Evolutionary conservation across 2,797 vertebrate genomes (phyloP), one percentile per base, ranked within the genome.

Genomic region (Lycodopsis pacificus): DNA sequence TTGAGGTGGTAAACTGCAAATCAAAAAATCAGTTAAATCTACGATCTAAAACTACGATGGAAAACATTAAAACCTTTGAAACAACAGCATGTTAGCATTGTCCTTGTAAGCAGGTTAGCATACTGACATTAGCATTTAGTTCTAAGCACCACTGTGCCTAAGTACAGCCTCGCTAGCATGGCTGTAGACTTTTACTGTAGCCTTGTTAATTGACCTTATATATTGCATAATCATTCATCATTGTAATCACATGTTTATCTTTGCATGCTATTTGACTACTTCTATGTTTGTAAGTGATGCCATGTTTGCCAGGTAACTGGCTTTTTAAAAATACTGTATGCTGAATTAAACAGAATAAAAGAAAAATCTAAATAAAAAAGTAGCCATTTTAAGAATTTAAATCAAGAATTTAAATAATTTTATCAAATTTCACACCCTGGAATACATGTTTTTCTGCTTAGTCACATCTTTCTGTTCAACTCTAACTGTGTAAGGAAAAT

Each of bases 381-480:
- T 27, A 56, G 2, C n/a, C 51, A 5, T 53, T 53, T 86, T 51
- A 83, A 67, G 58, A 73, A 83, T 78, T 80, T 44, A 61, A 77
- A 83, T 81, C 44, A 83, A 67, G 58, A 73, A 83, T 78, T 80
- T 44, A 61, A 77, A 83, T 81, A n/a, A n/a, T n/a, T n/a, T n/a
- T n/a, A n/a, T n/a, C 44, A 73, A 82, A 76, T 70, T 48, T 51
- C 66, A 73, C 62, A 64, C 54, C 49, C 66, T 46, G 38, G 25
- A 67, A 38, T 3, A 40, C 58, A 84, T 85, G 54, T 66, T 81
- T 74, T 67, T 83, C 75, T 75, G 30, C 54, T 87, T 83, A 82
- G 61, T 88, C 76, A 86, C 65, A 80, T 67, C 53, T 61, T 46
- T 27, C 15, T 17, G 27, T 71, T 67, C 46, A 78, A 22, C 54